A percentile compares a stretch with the other conserved stretches of the same genome.
Evolutionary conservation across 2,797 vertebrate species (phyloP).

Genomic region (Alca torda): DNA sequence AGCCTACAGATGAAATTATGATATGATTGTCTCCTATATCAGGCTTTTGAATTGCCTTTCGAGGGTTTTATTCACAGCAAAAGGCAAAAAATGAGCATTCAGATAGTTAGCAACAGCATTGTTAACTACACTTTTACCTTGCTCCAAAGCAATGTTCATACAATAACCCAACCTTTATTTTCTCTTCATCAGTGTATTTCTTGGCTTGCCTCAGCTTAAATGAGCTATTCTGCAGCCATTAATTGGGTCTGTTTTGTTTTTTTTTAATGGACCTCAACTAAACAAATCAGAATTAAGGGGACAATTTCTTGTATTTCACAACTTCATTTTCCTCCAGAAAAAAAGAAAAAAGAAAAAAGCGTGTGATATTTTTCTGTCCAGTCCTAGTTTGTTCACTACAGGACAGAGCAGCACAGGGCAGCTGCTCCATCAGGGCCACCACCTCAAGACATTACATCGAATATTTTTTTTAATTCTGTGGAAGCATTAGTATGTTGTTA

Average conservation of each 20-base stretch:
- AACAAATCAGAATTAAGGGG: background rate
- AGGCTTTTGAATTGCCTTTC: background rate
- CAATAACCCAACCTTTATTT: background rate
- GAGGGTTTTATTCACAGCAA: conserved; percentile 1
- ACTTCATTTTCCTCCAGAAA: background rate
- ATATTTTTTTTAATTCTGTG: background rate
- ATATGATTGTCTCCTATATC: background rate
- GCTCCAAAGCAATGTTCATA: background rate
- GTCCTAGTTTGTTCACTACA: background rate
- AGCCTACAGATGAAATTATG: background rate
- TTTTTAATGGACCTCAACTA: background rate
- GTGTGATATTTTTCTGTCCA: background rate
- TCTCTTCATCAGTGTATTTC: background rate
- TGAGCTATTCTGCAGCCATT: background rate
- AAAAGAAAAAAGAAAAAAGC: background rate
- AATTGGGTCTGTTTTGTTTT: background rate
- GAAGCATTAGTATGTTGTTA: background rate
- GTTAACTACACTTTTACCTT: background rate
- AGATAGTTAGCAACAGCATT: background rate
- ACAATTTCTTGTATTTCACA: background rate
- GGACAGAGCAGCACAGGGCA: background rate
- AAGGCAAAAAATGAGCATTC: conserved; percentile 11
- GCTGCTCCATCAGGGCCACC: too few species aligned
- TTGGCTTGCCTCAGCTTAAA: background rate
- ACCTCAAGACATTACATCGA: background rate